These are phyloP conservation scores for Octodonta nipae DNA, from an alignment of 2,888 invertebrate genomes.

Conservation along the genomic window DNA sequence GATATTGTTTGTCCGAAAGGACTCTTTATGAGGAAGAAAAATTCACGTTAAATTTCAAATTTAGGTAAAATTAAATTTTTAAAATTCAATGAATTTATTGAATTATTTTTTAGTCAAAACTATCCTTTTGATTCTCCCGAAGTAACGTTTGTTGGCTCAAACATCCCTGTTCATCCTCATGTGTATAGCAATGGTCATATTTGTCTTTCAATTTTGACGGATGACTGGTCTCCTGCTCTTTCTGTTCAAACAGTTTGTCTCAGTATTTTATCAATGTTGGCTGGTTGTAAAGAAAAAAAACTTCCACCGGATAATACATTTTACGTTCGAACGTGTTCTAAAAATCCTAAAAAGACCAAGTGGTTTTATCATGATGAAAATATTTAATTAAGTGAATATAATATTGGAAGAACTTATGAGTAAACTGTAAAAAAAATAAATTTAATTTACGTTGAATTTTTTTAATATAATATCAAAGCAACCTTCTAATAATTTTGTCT, in stretches of 20 bases:
- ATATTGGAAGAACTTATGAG: no score
- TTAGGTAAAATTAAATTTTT: no score
- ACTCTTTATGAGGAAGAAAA: constrained; percentile 93
- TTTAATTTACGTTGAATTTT: no score
- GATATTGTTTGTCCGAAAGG: constrained; percentile 82
- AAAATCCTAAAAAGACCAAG: constrained; percentile 98
- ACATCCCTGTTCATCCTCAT: constrained; percentile 96
- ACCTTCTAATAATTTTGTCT: no score
- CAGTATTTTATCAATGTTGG: constrained; percentile 95
- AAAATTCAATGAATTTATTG: no score
- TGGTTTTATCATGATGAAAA: constrained; percentile 97
- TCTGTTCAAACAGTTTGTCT: constrained; percentile 94
- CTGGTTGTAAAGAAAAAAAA: constrained; percentile 98
- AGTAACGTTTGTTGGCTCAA: constrained; percentile 83
- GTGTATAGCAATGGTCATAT: constrained; percentile 98
- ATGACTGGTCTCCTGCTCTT: constrained; percentile 97
- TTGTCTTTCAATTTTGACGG: constrained; percentile 93
- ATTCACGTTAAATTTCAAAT: constrained; percentile 90
- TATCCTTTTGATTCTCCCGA: constrained; percentile 96
- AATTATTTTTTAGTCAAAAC: no score
- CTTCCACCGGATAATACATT: constrained; percentile 92
- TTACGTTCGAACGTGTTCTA: constrained; percentile 95
- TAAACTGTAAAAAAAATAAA: no score
- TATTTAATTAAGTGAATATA: no score
- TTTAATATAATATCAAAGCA: no score